Evolutionary conservation across 2,113 vertebrate genomes (phyloP), one percentile per base, ranked within the genome.

Genomic region (Pelmatolapia mariae): DNA sequence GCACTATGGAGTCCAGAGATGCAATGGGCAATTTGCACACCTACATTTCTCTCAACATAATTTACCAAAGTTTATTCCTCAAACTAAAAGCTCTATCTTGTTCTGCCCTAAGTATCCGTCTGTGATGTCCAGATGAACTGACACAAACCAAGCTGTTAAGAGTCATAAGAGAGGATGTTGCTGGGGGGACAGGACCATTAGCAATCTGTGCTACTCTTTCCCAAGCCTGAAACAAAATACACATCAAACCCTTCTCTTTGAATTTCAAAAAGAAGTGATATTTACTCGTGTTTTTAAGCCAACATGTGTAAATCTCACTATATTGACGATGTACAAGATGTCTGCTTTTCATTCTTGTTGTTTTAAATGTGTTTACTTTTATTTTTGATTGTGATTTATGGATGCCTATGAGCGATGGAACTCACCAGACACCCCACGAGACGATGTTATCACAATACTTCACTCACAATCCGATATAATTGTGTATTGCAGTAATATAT

Each of bases 121-220:
- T 33, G 54, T 36, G 36, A 12, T 47, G 45, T 85, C 22, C 33
- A 71, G 57, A 90, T 76, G 79, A 83, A 83, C 10, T 36, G 38
- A 59, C 80, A 31, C 24, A 86, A 50, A 47, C 43, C 36, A 52
- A 54, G 56, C 82, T 53, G 45, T 31, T 50, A 78, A 50, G 10
- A 78, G 71, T 78, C 71, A 78, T 78, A 31, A 85, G 40, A 66
- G 33, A 80, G 59, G 68, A 86, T 61, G 61, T 40, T 56, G 15
- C 47, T 4, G 68, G 81, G 4, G 6, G 19, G 40, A n/a, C 33
- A 53, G 16, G 29, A 19, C 26, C 43, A 86, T 73, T 71, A 84
- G 66, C 85, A 79, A 18, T 56, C 81, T 56, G 83, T 57, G 52
- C 52, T 47, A 56, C 3, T 50, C n/a, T 81, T 71, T 78, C 16